Base-by-base conservation (phyloP, 2,888 invertebrate genomes). In the Leptogaster cylindrica region DNA sequence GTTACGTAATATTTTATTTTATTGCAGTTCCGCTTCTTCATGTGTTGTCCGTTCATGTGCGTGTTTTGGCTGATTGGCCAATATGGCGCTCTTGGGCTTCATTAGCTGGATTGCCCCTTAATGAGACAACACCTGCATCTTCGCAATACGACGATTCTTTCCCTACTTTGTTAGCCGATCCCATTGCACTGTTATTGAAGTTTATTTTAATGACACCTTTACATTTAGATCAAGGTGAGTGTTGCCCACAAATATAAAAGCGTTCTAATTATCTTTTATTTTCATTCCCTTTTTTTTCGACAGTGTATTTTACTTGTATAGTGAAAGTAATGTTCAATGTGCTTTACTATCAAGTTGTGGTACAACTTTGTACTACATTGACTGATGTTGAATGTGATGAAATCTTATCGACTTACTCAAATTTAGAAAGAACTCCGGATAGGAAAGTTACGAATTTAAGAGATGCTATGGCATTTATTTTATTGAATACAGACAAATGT, bases 251-350 rank as follows among this genome's bases (percentile, higher is more conserved):
- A n/a, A 52, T 3, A 28, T 28, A 27, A 28, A 28, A 72, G 27
- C 20, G 28, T 20, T 12, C 16, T 14, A 5, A 8, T 20, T 7
- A 4, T n/a, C n/a, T n/a, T n/a, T n/a, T n/a, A n/a, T 51, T 27
- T 51, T 12, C 28, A 16, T 10, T 52, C 1, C n/a, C n/a, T n/a
- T n/a, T n/a, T n/a, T n/a, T n/a, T n/a, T n/a, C n/a, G 83, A 1
- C 84, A 95, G 95, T 90, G 61, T 94, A 94, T 79, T 95, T 92
- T 82, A 91, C 91, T 1, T 90, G 91, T 77, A 88, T 95, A 75
- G 92, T 95, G 2, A 90, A 91, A 78, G 89, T 91, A 71, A 85
- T 95, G 72, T 97, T 93, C 84, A 93, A 95, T 79, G 85, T 96
- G 71, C 84, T 91, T 69, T 95, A 93, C 83, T 90, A 95, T 80